Evolutionary conservation across 2,888 invertebrate species (phyloP), one percentile per base, ranked within the genome.

Genomic region (Perithous albicinctus): DNA sequence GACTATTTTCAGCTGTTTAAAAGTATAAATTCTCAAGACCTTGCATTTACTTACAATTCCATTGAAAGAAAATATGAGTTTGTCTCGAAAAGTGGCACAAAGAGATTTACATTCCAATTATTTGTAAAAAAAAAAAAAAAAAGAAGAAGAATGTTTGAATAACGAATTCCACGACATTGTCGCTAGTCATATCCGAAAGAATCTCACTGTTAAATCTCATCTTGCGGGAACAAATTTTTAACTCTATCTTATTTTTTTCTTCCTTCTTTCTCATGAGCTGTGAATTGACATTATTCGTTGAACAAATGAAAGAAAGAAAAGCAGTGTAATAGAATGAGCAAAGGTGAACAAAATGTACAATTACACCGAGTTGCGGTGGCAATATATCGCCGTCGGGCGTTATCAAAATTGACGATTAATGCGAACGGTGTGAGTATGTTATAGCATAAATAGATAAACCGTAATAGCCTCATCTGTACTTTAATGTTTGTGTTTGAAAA

Each of bases 381-480:
- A 76, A 72, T 61, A 73, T 80, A 32, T n/a, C n/a, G 70, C 64
- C 48, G 23, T 64, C 46, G 15, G 56, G 48, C 59, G 48, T 80
- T 80, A 56, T 29, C 46, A 73, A 48, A 61, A 74, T 64, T 63
- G 15, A 54, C 35, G 46, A 69, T 61, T 43, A 63, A 64, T 67
- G 46, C 66, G 64, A 74, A 61, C 23, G 73, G 78, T 78, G 74
- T 59, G 63, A 73, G 56, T 72, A 64, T 54, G 64, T 64, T 74
- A 51, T 78, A 64, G 69, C 38, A 46, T 46, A 59, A 59, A 70
- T 59, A 56, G 70, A 63, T 69, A 63, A 76, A 63, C 54, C 56
- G 66, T 75, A 77, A 74, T 67, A 63, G 76, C 66, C 74, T 66
- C 46, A 41, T 69, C 51, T 78, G 82, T 85, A 85, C 72, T 80